phyloP scores from a whole-genome alignment of 2,797 vertebrate genomes.

The Austrolebias charrua region DNA sequence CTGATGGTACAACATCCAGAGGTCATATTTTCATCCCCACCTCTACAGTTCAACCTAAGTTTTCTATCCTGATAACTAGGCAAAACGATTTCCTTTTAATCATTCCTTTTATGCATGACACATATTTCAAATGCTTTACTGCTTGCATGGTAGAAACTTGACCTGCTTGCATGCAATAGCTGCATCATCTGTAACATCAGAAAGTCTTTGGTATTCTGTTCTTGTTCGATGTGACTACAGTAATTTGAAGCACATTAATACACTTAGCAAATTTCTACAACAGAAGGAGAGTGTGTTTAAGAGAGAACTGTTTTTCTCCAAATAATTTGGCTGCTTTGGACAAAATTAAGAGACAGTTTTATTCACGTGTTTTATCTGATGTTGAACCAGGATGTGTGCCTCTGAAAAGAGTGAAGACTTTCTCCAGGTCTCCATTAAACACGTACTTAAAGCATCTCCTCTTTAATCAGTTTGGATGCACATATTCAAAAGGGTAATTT shows the following conservation, averaged over 20 bases:
- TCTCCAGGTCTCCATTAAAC: not conserved
- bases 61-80: conserved; percentile 4
- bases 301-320: conserved; percentile 12
- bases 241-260: conserved; percentile 13
- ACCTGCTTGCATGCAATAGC: not conserved
- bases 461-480: not conserved
- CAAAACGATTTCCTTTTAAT: not conserved
- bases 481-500: not conserved
- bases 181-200: conserved; percentile 11
- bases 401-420: conserved; percentile 20
- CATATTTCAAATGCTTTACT: not conserved
- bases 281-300: conserved; percentile 16
- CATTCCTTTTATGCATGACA: not conserved
- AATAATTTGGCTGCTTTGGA: conserved; percentile 20
- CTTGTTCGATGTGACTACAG: conserved; percentile 19
- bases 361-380: no score
- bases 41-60: not conserved
- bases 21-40: conserved; percentile 1
- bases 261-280: conserved; percentile 5
- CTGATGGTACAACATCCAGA: conserved; percentile 1
- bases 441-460: no score
- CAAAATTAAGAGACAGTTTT: conserved; percentile 3
- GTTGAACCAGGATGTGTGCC: not conserved
- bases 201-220: not conserved
- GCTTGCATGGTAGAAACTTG: not conserved